phyloP scores from a whole-genome alignment of 2,113 vertebrate species.

The Labeo catla region DNA sequence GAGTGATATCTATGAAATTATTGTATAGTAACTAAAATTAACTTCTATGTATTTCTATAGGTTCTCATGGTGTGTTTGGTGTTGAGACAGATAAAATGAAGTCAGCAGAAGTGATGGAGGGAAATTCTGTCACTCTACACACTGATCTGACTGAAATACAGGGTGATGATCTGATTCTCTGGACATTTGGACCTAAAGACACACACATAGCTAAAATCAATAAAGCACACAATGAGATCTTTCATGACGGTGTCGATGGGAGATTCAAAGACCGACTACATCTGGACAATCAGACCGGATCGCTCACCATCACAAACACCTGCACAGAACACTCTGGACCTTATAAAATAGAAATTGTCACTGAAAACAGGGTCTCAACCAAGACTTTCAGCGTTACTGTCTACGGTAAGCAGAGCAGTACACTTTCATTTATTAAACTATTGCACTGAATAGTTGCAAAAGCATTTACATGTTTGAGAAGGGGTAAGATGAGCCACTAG shows the following conservation, averaged over 20 bases:
- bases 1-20: background rate
- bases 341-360: background rate
- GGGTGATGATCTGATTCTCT: background rate
- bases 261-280: background rate
- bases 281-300: background rate
- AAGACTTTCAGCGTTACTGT: background rate
- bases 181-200: background rate
- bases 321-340: background rate
- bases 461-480: background rate
- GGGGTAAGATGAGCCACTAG: background rate
- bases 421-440: background rate
- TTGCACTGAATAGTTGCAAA: background rate
- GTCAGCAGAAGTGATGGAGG: background rate
- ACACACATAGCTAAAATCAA: background rate
- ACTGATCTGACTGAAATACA: background rate
- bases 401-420: background rate
- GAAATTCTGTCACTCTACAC: background rate
- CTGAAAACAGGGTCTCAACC: background rate
- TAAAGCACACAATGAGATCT: background rate
- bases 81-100: background rate
- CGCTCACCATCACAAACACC: background rate
- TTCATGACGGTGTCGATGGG: background rate
- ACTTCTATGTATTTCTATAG: too few relatives aligned
- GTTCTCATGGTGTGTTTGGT: background rate
- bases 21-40: background rate